Evolutionary conservation across 1,140 invertebrate genomes (phyloP), one percentile per base, ranked within the genome.

Genomic region (Macrotrachela quadricornifera): DNA sequence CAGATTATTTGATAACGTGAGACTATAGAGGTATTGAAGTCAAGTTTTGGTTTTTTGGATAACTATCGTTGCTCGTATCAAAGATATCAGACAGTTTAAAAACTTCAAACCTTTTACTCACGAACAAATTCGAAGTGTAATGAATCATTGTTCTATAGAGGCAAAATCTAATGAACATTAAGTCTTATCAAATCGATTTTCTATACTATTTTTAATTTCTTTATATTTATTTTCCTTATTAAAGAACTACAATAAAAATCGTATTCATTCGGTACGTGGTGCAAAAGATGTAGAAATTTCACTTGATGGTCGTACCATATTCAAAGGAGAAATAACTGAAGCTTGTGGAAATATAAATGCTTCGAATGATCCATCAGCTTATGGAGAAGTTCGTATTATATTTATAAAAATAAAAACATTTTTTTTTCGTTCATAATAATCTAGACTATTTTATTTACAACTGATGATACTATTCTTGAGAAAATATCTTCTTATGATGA

Each of bases 201-300:
- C n/a, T n/a, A n/a, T n/a, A n/a, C n/a, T n/a, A n/a, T n/a, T n/a
- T n/a, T n/a, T n/a, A n/a, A n/a, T n/a, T n/a, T n/a, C n/a, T n/a
- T n/a, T n/a, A n/a, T n/a, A n/a, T n/a, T n/a, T n/a, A n/a, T n/a
- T n/a, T 49, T 38, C 43, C 50, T 13, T 58, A 30, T 62, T 74
- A 46, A 65, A 83, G 81, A 85, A 85, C 65, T 85, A 85, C 61
- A 85, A 85, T 63, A 83, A 84, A 66, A 83, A 81, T 1, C 70
- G 81, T 56, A 83, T 83, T 56, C 79, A 84, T 70, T 82, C 80
- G 1, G 77, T 77, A 56, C 73, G 81, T 57, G 82, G 82, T 56
- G 79, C 76, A 12, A 77, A 75, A 61, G 71, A 81, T 60, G 68
- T 83, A 6, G 70, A 76, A 41, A 77, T 85, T 14, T 74, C 70